Base-by-base conservation (phyloP, 2,797 vertebrate genomes). In the Lepilemur septentrionalis region DNA sequence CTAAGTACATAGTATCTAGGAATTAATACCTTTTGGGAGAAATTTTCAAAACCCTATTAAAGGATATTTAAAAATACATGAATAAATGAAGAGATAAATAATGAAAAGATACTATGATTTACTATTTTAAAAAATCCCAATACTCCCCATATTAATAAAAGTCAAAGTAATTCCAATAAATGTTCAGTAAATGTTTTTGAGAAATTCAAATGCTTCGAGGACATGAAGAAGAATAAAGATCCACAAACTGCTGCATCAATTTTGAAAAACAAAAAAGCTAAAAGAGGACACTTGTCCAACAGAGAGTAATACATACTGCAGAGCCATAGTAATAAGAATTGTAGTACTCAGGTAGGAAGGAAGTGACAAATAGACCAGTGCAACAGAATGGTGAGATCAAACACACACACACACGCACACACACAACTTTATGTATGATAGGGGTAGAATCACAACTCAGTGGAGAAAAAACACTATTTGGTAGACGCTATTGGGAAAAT, bases 61-160 rank as follows among this genome's bases (percentile, higher is more conserved):
- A 95, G 89, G 43, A 63, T 55, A 76, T 32, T 93, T 85, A 10
- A 88, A 91, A 73, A 81, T 65, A 85, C 2, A 14, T 59, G 48
- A 75, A 93, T 48, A 86, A 75, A 67, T 81, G 28, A 88, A 88
- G 35, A 89, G 22, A 92, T 52, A 81, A 89, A 93, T 55, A 38
- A 50, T 79, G 41, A 86, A 59, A 30, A 46, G 70, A 18, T 80
- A 93, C 43, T n/a, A 87, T 4, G 25, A 84, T 28, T 76, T 63
- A 46, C 82, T 48, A 59, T 85, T 82, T 90, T 5, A 92, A 94
- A 93, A 89, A 59, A n/a, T n/a, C 35, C 7, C 5, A 89, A n/a
- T 90, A 94, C 48, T 89, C 59, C 18, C 43, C 46, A 38, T 67
- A 82, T 43, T 90, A 89, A 81, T 59, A 75, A 96, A 89, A 95